phyloP scores from a whole-genome alignment of 2,888 invertebrate genomes.

The Panopea generosa region DNA sequence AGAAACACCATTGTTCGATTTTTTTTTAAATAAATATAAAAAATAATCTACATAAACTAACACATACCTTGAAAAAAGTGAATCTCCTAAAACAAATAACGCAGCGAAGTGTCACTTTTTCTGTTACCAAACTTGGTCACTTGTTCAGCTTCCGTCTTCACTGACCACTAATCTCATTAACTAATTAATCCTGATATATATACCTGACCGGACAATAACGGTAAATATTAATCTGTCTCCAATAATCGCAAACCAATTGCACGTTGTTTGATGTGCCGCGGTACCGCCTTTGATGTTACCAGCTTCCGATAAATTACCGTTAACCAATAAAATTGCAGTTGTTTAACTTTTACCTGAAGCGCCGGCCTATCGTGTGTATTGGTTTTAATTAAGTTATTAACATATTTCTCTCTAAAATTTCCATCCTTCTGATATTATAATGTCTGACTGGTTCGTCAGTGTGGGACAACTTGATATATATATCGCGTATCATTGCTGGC shows the following conservation, averaged over 20 bases:
- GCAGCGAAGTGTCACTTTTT: too few species aligned
- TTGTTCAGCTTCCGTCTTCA: too few species aligned
- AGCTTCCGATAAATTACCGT: constrained; percentile 39
- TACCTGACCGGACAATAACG: constrained; percentile 4
- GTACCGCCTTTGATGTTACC: constrained; percentile 43
- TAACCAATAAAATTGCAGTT: constrained; percentile 26
- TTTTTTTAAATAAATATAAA: too few species aligned
- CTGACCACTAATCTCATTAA: constrained; percentile 21
- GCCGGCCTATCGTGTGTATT: constrained; percentile 29
- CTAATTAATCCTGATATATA: constrained; percentile 34
- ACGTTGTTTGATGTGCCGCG: constrained; percentile 24
- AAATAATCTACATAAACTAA: too few species aligned
- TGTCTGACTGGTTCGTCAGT: too few species aligned
- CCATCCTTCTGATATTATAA: too few species aligned
- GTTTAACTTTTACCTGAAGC: constrained; percentile 1
- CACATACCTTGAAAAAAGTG: too few species aligned
- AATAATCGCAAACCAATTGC: constrained; percentile 3
- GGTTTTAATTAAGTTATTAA: constrained; percentile 22
- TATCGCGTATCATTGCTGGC: too few species aligned
- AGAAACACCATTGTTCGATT: too few species aligned
- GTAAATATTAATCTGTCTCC: constrained; percentile 10
- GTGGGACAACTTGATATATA: too few species aligned
- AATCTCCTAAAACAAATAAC: too few species aligned
- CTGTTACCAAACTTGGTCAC: too few species aligned
- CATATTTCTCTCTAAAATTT: neutral